phyloP scores from a whole-genome alignment of 2,888 invertebrate species.

The Chorisops tibialis region DNA sequence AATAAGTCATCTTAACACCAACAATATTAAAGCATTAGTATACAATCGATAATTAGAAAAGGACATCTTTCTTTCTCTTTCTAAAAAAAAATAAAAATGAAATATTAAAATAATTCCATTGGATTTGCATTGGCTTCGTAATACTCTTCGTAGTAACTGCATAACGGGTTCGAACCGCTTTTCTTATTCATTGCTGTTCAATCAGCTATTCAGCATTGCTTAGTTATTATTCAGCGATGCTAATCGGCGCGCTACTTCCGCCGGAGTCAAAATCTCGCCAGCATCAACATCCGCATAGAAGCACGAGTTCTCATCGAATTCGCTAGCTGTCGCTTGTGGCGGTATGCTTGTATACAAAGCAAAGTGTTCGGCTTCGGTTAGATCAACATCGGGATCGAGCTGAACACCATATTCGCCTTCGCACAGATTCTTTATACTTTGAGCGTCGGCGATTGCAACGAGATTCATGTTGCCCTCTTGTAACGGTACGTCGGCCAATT shows the following conservation, averaged over 20 bases:
- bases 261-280: slow-evolving; percentile 61
- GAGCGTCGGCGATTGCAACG: slow-evolving; percentile 55
- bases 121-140: slow-evolving; percentile 22
- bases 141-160: slow-evolving; percentile 29
- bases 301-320: slow-evolving; percentile 84
- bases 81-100: not conserved
- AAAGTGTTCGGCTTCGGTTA: slow-evolving; percentile 85
- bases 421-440: slow-evolving; percentile 50
- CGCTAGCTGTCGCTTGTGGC: slow-evolving; percentile 80
- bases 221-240: slow-evolving; percentile 43
- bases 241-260: slow-evolving; percentile 49
- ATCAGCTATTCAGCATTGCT: slow-evolving; percentile 35
- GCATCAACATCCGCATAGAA: slow-evolving; percentile 83
- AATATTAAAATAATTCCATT: slow-evolving; percentile 3
- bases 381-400: slow-evolving; percentile 59
- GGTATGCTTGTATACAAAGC: slow-evolving; percentile 83
- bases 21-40: slow-evolving; percentile 23
- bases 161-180: slow-evolving; percentile 16
- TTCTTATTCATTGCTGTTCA: slow-evolving; percentile 21
- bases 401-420: slow-evolving; percentile 51
- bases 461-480: slow-evolving; percentile 57
- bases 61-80: not conserved
- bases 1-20: slow-evolving; percentile 18
- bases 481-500: slow-evolving; percentile 51
- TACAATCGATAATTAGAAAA: not conserved